Base-by-base conservation (phyloP, 2,113 vertebrate species). In the Salvelinus sp. region DNA sequence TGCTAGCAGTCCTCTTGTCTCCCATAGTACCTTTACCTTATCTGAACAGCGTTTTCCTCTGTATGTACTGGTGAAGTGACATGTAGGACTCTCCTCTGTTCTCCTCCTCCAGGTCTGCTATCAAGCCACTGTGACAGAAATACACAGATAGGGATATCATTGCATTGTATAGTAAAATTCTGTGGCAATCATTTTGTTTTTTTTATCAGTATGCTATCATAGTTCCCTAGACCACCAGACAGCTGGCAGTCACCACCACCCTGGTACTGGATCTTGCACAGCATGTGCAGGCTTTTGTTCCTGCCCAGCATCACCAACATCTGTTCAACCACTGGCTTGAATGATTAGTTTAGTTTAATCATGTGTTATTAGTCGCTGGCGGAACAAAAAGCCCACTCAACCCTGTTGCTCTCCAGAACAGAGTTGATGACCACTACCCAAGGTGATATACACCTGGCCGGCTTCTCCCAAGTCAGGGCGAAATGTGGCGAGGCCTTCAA, bases 11-110 rank as follows among this genome's bases (percentile, higher is more conserved):
- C 38, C 38, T 44, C 38, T 44, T 12, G 38, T 44, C 38, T 44
- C 7, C 38, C 2, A 44, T 2, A 9, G 38, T 44, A 18, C 3
- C 0, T 33, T 10, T 79, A 87, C 87, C 79, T 83, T 30, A 44
- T 63, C 28, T 74, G 78, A 66, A 54, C 23, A 20, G 65, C 2
- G 2, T 77, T 80, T 69, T 76, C 79, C 64, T 81, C 79, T 22
- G 66, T 25, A 54, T 38, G 68, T 6, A 63, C 28, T 5, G 9
- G 18, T 7, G 5, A 0, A 54, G 82, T 76, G 10, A 72, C 22
- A 38, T 86, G 72, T 70, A 89, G 48, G 13, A 23, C 74, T 44
- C 38, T 81, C 44, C 62, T 75, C 28, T 75, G 74, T 58, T 70
- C 38, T 14, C 54, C 66, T 44, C 7, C 38, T 14, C 63, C 63